Conservation (phyloP, 2,888 invertebrate species). For the Chirona hameri region DNA sequence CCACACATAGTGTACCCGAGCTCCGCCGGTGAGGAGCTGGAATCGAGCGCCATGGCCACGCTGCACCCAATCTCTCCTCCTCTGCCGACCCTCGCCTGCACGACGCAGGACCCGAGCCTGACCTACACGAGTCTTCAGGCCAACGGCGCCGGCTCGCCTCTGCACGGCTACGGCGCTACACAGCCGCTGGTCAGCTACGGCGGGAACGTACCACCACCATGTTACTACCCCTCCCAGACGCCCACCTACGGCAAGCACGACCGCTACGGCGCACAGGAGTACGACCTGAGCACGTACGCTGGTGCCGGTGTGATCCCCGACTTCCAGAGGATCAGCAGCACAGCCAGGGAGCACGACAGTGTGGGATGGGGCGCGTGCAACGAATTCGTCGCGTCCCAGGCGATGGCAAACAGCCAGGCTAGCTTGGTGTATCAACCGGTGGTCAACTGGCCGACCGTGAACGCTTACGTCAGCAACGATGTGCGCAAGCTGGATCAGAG, state of each 20-base stretch:
- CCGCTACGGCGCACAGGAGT: background rate
- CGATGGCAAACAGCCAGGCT: background rate
- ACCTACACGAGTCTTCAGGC: background rate
- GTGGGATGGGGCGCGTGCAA: background rate
- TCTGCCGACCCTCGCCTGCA: background rate
- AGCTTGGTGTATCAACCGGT: background rate
- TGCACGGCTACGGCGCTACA: background rate
- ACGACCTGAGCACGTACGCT: constrained; percentile 3
- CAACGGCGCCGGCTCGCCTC: background rate
- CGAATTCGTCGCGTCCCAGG: no score
- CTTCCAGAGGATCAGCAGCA: background rate
- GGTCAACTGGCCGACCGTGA: background rate
- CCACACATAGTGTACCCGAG: constrained; percentile 14
- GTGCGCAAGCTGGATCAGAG: background rate
- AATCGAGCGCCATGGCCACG: background rate
- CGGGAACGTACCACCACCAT: background rate
- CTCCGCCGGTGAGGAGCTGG: background rate
- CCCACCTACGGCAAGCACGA: background rate
- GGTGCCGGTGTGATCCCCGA: background rate
- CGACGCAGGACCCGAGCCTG: background rate
- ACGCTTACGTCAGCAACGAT: background rate
- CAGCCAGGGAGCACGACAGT: background rate
- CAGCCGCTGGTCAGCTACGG: background rate
- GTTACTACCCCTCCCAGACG: background rate
- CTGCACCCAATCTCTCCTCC: background rate